Evolutionary conservation across 30 jellyfish, hydroid and myxozoan species (phyloP), one percentile per base, ranked within the genome.

Genomic region (Aurelia aurita): DNA sequence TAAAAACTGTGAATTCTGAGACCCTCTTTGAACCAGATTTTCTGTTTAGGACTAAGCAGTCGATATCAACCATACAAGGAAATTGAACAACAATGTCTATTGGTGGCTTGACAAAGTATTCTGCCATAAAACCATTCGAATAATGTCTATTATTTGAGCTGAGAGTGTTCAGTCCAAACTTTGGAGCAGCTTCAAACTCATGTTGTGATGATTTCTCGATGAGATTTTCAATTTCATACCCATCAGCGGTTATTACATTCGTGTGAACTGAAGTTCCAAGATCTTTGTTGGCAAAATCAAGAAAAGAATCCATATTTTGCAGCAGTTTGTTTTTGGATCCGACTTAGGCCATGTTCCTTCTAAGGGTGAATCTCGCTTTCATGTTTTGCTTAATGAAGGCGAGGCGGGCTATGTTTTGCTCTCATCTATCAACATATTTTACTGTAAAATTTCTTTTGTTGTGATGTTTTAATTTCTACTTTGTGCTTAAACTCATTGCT

Each of bases 41-140:
- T 3, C 92, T 75, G 54, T 66, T 58, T 18, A 93, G 79, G 20
- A 70, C 73, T 7, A 93, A 32, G 11, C 91, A 80, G 22, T 85
- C 81, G 9, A 93, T 84, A 34, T 93, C 93, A 20, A 93, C 84
- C 21, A 71, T 79, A 45, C 98, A 93, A 43, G 98, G 98, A 87
- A 93, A 88, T 59, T 84, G 90, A 23, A 93, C 44, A 25, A 88
- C 96, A 8, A 93, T 55, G 21, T 93, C 97, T 1, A 88, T 96
- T 8, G 98, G 98, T 21, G 96, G 93, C 85, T 88, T 93, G 5
- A 89, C 86, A 68, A 81, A 93, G 64, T 88, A 76, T 47, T 93
- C 98, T 19, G 97, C 89, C 98, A 92, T 87, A 61, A 92, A 92
- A 29, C 93, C 87, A 72, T 74, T 84, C 15, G 59, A 29, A 29